Evolutionary conservation across 2,888 invertebrate species (phyloP), one percentile per base, ranked within the genome.

Genomic region (Phlogophora meticulosa): DNA sequence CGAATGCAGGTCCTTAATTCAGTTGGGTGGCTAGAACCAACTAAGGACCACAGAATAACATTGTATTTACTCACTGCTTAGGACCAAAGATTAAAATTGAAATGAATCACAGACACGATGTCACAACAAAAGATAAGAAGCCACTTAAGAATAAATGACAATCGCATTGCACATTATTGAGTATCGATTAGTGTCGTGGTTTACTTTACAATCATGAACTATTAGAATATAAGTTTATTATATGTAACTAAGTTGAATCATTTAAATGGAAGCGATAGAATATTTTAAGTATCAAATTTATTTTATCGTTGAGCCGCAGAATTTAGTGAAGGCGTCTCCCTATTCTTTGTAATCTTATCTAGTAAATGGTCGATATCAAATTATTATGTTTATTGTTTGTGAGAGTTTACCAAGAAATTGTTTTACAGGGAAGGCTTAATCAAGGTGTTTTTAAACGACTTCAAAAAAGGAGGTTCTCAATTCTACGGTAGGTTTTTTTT

Each of bases 261-360:
- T 24, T 38, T 34, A 2, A 24, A 67, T 57, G 7, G 20, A 36
- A 51, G 4, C 13, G 7, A 11, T 34, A 5, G 0, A 15, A n/a
- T 43, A 24, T 43, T 46, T 20, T 7, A 1, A 24, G 17, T 40
- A 40, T 60, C 40, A 43, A 10, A 55, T 45, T 55, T 20, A 2
- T 2, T 43, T 40, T 59, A 24, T 15, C 22, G 46, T 32, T 13
- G 9, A 38, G 2, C 9, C n/a, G 13, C 36, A 17, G 32, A 20
- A 36, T 45, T 62, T 51, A 17, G 9, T 40, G 7, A 45, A 55
- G 17, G 40, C 34, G 60, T 57, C 17, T 45, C 48, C 73, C 22
- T 53, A 57, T 51, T 48, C 43, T 49, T 22, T 43, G 46, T 68
- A 61, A 76, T 76, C 63, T 76, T 59, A 72, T 76, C 76, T 51